phyloP scores from a whole-genome alignment of 2,797 vertebrate genomes.

The Podarcis siculus region DNA sequence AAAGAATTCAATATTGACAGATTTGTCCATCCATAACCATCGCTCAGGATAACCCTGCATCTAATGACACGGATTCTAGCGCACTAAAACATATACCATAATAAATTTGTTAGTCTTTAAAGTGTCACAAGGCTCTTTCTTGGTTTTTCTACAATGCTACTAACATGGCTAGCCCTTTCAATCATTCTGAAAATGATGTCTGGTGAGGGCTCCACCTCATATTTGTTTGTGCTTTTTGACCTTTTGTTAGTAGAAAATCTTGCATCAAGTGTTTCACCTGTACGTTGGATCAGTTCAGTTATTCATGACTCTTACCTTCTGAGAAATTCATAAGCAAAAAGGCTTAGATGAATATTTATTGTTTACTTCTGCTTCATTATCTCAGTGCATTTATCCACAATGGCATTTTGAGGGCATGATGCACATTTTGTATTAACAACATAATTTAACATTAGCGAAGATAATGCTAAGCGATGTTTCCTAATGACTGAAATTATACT shows the following conservation, averaged over 20 bases:
- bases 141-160: no score
- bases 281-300: neutral
- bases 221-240: neutral
- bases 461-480: conserved; percentile 64
- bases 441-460: conserved; percentile 64
- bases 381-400: conserved; percentile 50
- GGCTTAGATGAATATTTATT: conserved; percentile 29
- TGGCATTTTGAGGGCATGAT: conserved; percentile 57
- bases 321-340: conserved; percentile 16
- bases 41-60: no score
- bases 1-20: no score
- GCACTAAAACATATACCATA: no score
- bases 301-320: conserved; percentile 10
- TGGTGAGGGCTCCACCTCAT: neutral
- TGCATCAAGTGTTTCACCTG: neutral
- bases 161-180: neutral
- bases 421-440: conserved; percentile 56
- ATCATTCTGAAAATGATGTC: neutral
- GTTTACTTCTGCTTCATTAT: conserved; percentile 63
- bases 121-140: no score
- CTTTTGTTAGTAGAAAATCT: neutral
- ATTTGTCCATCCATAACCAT: no score
- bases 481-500: conserved; percentile 64
- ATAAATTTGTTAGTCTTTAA: no score
- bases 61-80: no score